These are phyloP conservation scores for Aphelinus atriplicis DNA, from an alignment of 1,140 invertebrate genomes.

Conservation along the genomic window DNA sequence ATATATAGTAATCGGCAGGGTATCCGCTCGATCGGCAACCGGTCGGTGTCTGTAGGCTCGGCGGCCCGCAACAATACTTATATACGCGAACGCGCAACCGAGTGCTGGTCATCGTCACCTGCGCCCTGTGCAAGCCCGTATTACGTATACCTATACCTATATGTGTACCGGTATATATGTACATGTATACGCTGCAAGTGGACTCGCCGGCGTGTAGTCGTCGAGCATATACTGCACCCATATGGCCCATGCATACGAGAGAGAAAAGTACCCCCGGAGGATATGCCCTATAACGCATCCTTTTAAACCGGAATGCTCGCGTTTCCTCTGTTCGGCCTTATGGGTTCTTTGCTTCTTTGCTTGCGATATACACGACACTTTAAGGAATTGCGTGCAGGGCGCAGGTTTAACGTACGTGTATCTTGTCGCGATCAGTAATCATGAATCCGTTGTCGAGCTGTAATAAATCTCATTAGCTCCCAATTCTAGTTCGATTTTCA, in stretches of 20 bases:
- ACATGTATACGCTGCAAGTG: background rate
- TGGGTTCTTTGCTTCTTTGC: background rate
- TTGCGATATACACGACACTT: too few species aligned
- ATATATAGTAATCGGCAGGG: too few species aligned
- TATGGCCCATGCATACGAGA: background rate
- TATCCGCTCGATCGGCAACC: background rate
- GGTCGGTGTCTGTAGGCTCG: conserved; percentile 5
- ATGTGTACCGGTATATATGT: background rate
- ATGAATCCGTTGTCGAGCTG: too few species aligned
- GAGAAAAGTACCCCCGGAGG: background rate
- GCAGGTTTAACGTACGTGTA: too few species aligned
- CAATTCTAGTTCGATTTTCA: too few species aligned
- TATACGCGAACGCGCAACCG: background rate
- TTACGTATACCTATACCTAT: background rate
- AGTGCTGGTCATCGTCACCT: conserved; percentile 14
- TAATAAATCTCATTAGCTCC: too few species aligned
- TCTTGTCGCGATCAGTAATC: too few species aligned
- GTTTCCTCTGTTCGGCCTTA: background rate
- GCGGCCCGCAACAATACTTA: conserved; percentile 19
- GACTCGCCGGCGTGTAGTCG: background rate
- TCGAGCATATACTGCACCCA: too few species aligned
- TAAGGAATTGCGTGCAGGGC: too few species aligned
- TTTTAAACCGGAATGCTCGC: conserved; percentile 5
- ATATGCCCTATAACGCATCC: background rate
- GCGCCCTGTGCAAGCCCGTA: background rate